Percentiles rank a stretch among this genome's conserved stretches.
Conservation (phyloP, 1,140 invertebrate species). For the Aphelinus atriplicis region DNA sequence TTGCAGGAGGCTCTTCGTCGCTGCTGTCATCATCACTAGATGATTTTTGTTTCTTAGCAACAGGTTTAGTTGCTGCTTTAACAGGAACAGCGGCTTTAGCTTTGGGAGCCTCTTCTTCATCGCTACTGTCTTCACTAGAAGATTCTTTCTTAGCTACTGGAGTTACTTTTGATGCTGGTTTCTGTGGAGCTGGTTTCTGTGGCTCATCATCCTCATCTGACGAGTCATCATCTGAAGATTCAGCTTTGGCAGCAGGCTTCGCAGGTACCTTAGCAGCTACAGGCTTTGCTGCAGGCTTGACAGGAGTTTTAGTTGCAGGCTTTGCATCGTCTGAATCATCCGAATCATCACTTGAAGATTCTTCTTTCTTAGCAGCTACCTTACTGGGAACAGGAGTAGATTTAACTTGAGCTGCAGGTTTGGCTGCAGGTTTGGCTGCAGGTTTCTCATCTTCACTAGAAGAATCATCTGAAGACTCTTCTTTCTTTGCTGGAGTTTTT, state of each 20-base stretch:
- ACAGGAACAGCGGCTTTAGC: not conserved
- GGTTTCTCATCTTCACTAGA: conserved; percentile 47
- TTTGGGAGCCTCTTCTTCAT: conserved; percentile 47
- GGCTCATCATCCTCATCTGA: not conserved
- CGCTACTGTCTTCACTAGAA: conserved; percentile 55
- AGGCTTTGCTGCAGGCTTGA: conserved; percentile 41
- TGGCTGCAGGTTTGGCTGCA: conserved; percentile 13
- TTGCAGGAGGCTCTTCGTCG: conserved; percentile 45
- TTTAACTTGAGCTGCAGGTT: conserved; percentile 24
- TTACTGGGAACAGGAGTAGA: conserved; percentile 43
- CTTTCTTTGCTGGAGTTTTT: conserved; percentile 43
- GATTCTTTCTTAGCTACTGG: conserved; percentile 43
- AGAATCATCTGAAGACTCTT: conserved; percentile 47
- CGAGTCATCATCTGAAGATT: conserved; percentile 21
- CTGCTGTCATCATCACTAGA: conserved; percentile 52
- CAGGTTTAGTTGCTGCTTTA: conserved; percentile 37
- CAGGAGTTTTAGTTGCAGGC: conserved; percentile 8
- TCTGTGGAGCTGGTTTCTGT: not conserved
- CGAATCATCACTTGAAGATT: conserved; percentile 50
- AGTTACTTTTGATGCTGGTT: conserved; percentile 11
- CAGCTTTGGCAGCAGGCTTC: not conserved
- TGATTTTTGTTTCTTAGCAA: conserved; percentile 33
- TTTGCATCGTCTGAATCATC: conserved; percentile 39
- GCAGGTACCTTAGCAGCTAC: not conserved
- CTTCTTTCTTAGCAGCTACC: conserved; percentile 45